Base-by-base conservation (phyloP, 2,797 vertebrate species). In the Ctenopoma multispine region DNA sequence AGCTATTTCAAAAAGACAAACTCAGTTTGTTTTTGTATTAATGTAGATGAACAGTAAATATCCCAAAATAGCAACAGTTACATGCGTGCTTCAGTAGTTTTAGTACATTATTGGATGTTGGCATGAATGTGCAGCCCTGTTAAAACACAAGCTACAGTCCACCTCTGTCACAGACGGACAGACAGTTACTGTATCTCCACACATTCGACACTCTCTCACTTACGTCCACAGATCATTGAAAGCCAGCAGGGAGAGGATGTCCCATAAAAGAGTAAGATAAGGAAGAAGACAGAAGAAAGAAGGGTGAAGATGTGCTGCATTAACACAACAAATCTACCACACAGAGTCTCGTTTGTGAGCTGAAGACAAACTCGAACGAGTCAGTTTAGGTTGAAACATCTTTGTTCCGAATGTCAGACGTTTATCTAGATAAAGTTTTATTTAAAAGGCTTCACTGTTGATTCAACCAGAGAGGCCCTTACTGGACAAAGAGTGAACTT, bases 141-240 rank as follows among this genome's bases (percentile, higher is more conserved):
- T 23, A 27, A 29, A 17, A 57, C 44, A 65, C 41, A 48, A 47
- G 24, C 57, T 57, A 18, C 13, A 36, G 10, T 72, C 17, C 34
- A 60, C 15, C 51, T 27, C 23, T 36, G 34, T 64, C 41, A 59
- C 18, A 76, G 44, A 69, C 69, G 78, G 34, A 62, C 57, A 67
- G 13, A 73, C 47, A 66, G 57, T 62, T 40, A 73, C 68, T 81
- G 64, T 75, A 57, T 76, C 47, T 47, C 38, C 94, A 3, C 92
- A 96, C 95, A 97, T 93, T 93, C 66, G 13, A 40, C 38, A 80
- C 74, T 65, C 74, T 63, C 63, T 83, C 82, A 83, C 82, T 89
- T 85, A 71, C 81, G 41, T 88, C 81, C 71, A 60, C 46, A 84
- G 65, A 66, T 56, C 60, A 72, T n/a, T 15, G 62, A 4, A 66